Percentiles rank a stretch among this genome's conserved stretches.
Evolutionary conservation across 2,113 vertebrate species (phyloP).

Genomic region (Corydoras maculifer): DNA sequence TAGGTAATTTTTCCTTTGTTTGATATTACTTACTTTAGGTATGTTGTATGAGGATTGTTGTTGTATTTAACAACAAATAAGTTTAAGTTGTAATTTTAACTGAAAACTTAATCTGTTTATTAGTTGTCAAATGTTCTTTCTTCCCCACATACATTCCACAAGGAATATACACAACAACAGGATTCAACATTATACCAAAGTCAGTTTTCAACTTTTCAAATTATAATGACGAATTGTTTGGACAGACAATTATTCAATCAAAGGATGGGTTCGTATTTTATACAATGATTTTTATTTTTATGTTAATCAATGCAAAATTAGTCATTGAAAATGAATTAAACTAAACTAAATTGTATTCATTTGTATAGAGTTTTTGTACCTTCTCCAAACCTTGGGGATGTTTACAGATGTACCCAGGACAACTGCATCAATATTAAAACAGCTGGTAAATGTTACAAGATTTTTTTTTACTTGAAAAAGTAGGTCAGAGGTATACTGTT

Average conservation of each 20-base stretch:
- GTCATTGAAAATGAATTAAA: not conserved
- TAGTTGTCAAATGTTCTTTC: no score
- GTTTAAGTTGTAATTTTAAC: no score
- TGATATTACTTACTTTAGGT: not conserved
- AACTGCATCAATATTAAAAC: slow-evolving; percentile 1
- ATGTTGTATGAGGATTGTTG: no score
- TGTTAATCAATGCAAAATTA: not conserved
- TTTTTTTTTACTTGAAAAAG: not conserved
- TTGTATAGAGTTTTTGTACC: slow-evolving; percentile 41
- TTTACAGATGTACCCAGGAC: slow-evolving; percentile 28
- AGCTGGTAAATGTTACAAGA: slow-evolving; percentile 12
- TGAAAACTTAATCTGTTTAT: not conserved
- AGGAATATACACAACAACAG: slow-evolving; percentile 31
- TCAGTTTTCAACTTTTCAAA: slow-evolving; percentile 24
- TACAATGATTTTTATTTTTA: not conserved
- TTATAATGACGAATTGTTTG: slow-evolving; percentile 40
- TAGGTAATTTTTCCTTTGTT: not conserved
- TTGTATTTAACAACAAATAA: no score
- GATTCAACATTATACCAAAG: slow-evolving; percentile 41
- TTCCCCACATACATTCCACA: not conserved
- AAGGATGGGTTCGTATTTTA: slow-evolving; percentile 38
- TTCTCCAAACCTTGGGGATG: slow-evolving; percentile 30
- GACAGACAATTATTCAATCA: slow-evolving; percentile 40
- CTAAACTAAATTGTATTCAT: not conserved
- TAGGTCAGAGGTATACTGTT: not conserved